phyloP scores from a whole-genome alignment of 1,140 invertebrate genomes.

The Scylla paramamosain region DNA sequence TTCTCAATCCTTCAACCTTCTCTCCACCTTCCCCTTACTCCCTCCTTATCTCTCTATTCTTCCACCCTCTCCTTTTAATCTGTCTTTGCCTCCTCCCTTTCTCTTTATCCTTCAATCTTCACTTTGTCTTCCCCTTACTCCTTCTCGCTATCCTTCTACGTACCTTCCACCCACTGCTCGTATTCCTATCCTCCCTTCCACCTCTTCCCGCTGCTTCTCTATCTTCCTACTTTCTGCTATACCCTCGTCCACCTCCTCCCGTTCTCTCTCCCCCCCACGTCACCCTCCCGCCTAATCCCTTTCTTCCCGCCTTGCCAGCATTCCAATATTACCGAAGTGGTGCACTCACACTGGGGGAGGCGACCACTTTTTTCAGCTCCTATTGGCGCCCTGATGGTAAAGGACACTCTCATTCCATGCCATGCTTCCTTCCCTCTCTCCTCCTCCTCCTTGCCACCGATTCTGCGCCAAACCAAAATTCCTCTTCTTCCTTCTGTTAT shows the following conservation, averaged over 20 bases:
- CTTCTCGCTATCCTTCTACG: background rate
- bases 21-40: background rate
- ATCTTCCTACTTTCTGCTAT: background rate
- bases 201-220: background rate
- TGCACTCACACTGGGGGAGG: no score
- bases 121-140: background rate
- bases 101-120: background rate
- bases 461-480: no score
- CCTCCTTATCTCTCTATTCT: no score
- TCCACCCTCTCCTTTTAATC: background rate
- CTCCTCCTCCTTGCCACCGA: no score
- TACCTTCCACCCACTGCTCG: background rate
- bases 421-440: no score
- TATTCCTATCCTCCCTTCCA: background rate
- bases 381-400: no score
- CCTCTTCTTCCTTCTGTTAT: no score
- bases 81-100: background rate
- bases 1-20: no score
- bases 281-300: background rate
- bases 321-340: no score
- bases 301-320: background rate
- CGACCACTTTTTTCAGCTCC: no score
- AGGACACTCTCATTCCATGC: no score
- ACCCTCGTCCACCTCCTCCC: background rate
- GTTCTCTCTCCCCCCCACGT: background rate